Evolutionary conservation across 2,888 invertebrate genomes (phyloP), one percentile per base, ranked within the genome.

Genomic region (Ectemnius lituratus): DNA sequence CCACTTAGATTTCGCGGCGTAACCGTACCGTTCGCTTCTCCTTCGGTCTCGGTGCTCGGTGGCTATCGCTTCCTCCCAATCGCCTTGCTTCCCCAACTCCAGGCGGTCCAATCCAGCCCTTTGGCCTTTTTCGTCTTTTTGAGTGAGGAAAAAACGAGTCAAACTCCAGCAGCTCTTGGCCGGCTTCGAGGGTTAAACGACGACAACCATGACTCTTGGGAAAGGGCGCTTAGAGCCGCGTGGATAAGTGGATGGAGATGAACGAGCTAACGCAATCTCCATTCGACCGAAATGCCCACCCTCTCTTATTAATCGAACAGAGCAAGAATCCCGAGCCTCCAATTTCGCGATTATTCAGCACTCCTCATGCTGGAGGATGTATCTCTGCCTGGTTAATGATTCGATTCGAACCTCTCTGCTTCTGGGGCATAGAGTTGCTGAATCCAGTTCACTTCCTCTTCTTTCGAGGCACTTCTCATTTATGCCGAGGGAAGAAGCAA

Each of bases 391-490:
- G 37, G 37, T 37, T 37, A 37, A 37, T 37, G 37, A 37, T 37
- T 37, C 37, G 37, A 37, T 37, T 4, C 37, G 37, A 37, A 37
- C 8, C 37, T 37, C 37, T 8, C 23, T 3, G 23, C 8, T 37
- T 11, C 37, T 37, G 37, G 37, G 37, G 8, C 11, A 11, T 11
- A 11, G 37, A 37, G 37, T 37, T 11, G 1, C 8, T 37, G 37
- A 11, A 8, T 11, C 37, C 37, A 11, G 37, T 11, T 37, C 37
- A 11, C 37, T 52, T 52, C 52, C 16, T 52, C 52, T 52, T 16
- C 47, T 18, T 20, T 20, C 11, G 23, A 23, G 70, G 37, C 49
- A 66, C 49, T 66, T 56, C 16, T 13, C 67, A 60, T 60, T 60
- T 23, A 23, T 49, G 59, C 27, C 37, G 57, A 46, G 46, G n/a